Evolutionary conservation across 2,888 invertebrate species (phyloP).

Genomic region (Dendrolimus houi): DNA sequence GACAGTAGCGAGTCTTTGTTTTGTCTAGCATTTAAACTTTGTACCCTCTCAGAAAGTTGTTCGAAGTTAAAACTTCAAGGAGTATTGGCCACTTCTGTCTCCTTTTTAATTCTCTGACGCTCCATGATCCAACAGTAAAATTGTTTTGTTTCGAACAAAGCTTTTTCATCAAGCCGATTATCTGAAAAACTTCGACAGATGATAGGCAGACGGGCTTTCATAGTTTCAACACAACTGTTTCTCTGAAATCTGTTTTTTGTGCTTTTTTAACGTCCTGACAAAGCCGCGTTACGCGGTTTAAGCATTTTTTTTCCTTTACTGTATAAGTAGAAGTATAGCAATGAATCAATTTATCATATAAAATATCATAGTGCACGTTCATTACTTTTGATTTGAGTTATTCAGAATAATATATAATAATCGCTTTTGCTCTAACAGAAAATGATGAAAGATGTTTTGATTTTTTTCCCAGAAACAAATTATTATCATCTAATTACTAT

Average conservation of each 20-base stretch:
- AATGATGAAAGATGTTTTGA: too few species aligned
- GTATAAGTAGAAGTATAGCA: too few species aligned
- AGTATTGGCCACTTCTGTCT: slow-evolving; percentile 13
- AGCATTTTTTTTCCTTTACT: too few species aligned
- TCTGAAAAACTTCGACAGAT: slow-evolving; percentile 3
- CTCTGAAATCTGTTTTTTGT: not conserved
- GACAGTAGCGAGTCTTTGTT: slow-evolving; percentile 16
- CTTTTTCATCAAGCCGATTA: slow-evolving; percentile 4
- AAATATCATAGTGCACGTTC: too few species aligned
- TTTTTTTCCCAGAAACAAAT: too few species aligned
- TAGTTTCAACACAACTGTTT: not conserved
- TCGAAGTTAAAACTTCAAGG: slow-evolving; percentile 14
- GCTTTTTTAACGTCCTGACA: not conserved
- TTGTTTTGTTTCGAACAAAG: slow-evolving; percentile 4
- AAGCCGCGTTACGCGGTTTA: too few species aligned
- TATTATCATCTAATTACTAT: too few species aligned
- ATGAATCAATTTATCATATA: too few species aligned
- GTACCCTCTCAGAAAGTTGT: slow-evolving; percentile 7
- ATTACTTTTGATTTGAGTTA: too few species aligned
- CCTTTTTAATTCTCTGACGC: slow-evolving; percentile 14
- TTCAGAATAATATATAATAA: too few species aligned
- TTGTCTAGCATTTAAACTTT: slow-evolving; percentile 27
- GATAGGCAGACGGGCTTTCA: not conserved
- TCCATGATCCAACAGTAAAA: slow-evolving; percentile 7
- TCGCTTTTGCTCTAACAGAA: too few species aligned